Conservation (phyloP, 2,797 vertebrate genomes). For the Pseudomugil tenellus region DNA sequence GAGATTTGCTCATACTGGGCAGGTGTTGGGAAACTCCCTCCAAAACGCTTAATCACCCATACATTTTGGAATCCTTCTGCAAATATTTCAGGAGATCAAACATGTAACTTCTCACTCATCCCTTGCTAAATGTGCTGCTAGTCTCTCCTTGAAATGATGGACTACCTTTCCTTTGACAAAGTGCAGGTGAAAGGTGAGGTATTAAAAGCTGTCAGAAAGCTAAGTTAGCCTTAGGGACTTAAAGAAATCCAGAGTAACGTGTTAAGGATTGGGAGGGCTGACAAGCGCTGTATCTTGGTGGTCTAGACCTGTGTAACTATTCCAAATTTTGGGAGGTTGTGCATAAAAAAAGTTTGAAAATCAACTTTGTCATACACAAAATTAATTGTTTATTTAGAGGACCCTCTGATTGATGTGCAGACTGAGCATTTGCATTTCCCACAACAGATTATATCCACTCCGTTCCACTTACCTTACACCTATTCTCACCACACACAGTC, state of each 20-base stretch:
- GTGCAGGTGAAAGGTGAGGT: constrained; percentile 67
- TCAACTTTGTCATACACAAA: constrained; percentile 66
- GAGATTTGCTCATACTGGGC: constrained; percentile 39
- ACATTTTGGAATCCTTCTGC: constrained; percentile 65
- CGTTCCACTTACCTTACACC: constrained; percentile 55
- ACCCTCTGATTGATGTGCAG: constrained; percentile 71
- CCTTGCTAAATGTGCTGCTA: constrained; percentile 62
- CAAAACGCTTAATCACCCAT: constrained; percentile 50
- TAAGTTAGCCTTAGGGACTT: constrained; percentile 63
- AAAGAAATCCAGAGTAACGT: constrained; percentile 53
- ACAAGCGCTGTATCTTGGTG: constrained; percentile 73
- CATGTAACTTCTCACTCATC: constrained; percentile 77
- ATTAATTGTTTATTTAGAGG: constrained; percentile 75
- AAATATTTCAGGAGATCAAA: constrained; percentile 76
- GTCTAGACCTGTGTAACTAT: constrained; percentile 78
- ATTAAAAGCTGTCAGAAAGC: constrained; percentile 67
- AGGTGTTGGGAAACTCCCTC: constrained; percentile 74
- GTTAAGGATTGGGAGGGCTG: constrained; percentile 61
- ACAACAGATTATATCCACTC: constrained; percentile 16
- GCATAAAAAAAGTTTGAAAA: constrained; percentile 60
- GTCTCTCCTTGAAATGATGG: constrained; percentile 67
- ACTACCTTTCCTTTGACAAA: constrained; percentile 69
- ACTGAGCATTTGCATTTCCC: constrained; percentile 42
- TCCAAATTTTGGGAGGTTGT: constrained; percentile 69
- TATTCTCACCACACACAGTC: constrained; percentile 64